phyloP scores from a whole-genome alignment of 2,888 invertebrate genomes.

The Pammene fasciana region DNA sequence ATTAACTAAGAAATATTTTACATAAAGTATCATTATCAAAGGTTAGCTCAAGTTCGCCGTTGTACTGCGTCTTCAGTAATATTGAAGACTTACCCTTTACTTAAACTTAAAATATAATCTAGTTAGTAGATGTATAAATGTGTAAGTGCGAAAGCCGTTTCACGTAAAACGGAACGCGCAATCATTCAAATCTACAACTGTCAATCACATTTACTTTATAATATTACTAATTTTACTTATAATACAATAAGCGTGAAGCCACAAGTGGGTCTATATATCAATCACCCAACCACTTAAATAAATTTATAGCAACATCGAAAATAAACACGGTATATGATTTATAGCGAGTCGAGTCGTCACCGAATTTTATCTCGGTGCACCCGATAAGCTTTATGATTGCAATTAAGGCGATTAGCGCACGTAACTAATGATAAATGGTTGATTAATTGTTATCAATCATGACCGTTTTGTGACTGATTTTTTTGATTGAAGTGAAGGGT shows the following conservation, averaged over 20 bases:
- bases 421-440: slow-evolving; percentile 74
- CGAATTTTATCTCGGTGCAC: slow-evolving; percentile 72
- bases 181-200: neutral
- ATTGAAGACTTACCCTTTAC: too few species aligned
- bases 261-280: slow-evolving; percentile 73
- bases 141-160: neutral
- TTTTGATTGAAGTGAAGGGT: slow-evolving; percentile 8
- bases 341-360: slow-evolving; percentile 75
- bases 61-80: too few species aligned
- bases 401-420: slow-evolving; percentile 78
- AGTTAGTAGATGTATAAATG: too few species aligned
- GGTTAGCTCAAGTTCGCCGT: too few species aligned
- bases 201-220: neutral
- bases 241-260: slow-evolving; percentile 48
- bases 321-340: slow-evolving; percentile 83
- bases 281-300: slow-evolving; percentile 81
- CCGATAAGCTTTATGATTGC: slow-evolving; percentile 81
- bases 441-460: slow-evolving; percentile 47
- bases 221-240: neutral
- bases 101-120: too few species aligned
- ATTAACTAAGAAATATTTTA: too few species aligned
- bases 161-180: neutral
- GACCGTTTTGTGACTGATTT: slow-evolving; percentile 23
- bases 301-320: slow-evolving; percentile 83
- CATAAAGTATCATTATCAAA: too few species aligned